Conservation (phyloP, 2,888 invertebrate species). For the Polydesmus complanatus region DNA sequence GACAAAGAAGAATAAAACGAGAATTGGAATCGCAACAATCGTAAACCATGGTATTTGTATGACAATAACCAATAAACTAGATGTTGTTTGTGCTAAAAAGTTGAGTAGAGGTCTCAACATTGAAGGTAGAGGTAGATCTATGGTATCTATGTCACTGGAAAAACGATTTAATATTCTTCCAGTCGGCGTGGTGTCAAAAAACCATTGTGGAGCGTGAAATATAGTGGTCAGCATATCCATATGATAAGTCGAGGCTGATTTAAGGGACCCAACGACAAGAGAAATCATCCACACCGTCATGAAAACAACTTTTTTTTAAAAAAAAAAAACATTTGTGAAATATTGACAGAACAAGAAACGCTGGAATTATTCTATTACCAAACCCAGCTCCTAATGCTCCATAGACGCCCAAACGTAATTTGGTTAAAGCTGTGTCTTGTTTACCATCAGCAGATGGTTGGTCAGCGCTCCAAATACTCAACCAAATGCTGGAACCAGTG, state of each 20-base stretch:
- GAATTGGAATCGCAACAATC: neutral
- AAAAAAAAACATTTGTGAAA: neutral
- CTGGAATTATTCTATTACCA: slow-evolving; percentile 18
- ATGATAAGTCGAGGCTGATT: slow-evolving; percentile 31
- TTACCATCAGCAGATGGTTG: slow-evolving; percentile 16
- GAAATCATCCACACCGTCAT: neutral
- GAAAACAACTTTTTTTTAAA: neutral
- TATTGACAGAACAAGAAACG: neutral
- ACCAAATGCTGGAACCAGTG: slow-evolving; percentile 22
- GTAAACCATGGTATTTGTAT: neutral
- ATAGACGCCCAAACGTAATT: slow-evolving; percentile 36
- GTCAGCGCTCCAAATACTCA: slow-evolving; percentile 25
- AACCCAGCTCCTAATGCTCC: slow-evolving; percentile 32
- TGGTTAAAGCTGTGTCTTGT: slow-evolving; percentile 21
- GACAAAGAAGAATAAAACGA: neutral
- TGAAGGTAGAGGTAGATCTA: slow-evolving; percentile 19
- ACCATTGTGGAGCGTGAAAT: slow-evolving; percentile 14
- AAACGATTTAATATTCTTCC: slow-evolving; percentile 24
- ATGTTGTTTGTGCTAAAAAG: neutral
- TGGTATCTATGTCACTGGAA: slow-evolving; percentile 25
- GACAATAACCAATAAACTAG: neutral
- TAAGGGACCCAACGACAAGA: neutral
- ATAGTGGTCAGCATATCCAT: slow-evolving; percentile 14
- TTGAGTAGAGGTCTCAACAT: neutral
- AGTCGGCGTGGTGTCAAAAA: slow-evolving; percentile 22